Base-by-base conservation (phyloP, 2,113 vertebrate genomes). In the Cinclus mexicanus region DNA sequence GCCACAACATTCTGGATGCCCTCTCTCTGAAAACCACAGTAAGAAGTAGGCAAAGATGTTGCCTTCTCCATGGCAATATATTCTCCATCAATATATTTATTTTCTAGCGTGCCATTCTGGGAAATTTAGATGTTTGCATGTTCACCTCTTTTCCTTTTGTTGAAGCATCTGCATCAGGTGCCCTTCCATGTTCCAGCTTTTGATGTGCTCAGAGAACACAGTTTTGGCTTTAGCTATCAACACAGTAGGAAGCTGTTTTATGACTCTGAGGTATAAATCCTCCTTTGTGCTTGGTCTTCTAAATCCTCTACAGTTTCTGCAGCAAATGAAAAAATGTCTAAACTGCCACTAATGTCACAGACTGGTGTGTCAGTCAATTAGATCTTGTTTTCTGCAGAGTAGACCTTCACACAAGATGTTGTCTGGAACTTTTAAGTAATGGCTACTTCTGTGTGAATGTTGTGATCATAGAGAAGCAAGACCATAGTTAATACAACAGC, bases 1-100 rank as follows among this genome's bases (percentile, higher is more conserved):
- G 96, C 96, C 97, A 97, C 92, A 74, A 47, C 83, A 71, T 92
- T 95, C 90, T 29, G 53, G 88, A 96, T 82, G 86, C 52, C 83
- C 90, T 80, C 47, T 82, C 49, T 93, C 87, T 92, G 95, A 90
- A 93, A 71, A 68, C 25, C 41, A 74, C 49, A 26, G 85, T 77
- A 95, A 94, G 83, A 80, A 76, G 57, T 11, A 72, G 89, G 92
- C 95, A 96, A 88, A 91, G 63, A 68, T 61, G 53, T 63, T 88
- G 71, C 75, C 52, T 94, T 93, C 92, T 89, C 68, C 59, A 49
- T 81, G 90, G 67, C 89, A 55, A 37, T 37, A 37, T 37, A 37
- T 37, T 37, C 35, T 37, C 35, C 35, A 37, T 37, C 35, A 37
- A 37, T 77, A 19, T 76, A 18, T 71, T 79, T 92, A 46, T 96